A percentile compares a stretch with the other conserved stretches of the same genome.
Conservation (phyloP, 2,113 vertebrate genomes). For the Casuarius casuarius region DNA sequence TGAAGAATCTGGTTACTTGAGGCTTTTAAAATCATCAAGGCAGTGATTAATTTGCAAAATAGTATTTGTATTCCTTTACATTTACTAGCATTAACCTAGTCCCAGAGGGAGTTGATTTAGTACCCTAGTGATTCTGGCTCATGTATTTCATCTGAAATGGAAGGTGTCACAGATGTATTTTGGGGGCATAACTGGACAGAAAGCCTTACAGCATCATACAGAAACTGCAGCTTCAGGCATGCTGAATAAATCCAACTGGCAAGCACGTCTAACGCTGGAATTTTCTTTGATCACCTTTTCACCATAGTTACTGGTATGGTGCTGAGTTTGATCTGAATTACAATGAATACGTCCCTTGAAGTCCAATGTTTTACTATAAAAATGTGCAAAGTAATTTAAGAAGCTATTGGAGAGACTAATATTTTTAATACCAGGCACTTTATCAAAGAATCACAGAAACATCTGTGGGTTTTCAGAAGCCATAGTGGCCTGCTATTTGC, state of each 20-base stretch:
- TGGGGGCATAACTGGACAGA: background rate
- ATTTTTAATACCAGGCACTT: background rate
- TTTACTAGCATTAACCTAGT: background rate
- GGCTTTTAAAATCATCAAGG: background rate
- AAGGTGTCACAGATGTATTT: background rate
- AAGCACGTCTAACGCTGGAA: background rate
- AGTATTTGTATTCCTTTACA: background rate
- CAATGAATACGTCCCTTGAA: background rate
- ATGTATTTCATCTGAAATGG: background rate
- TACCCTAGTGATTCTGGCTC: background rate
- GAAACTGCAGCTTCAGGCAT: background rate
- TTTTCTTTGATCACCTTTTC: background rate
- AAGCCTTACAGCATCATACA: background rate
- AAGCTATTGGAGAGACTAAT: background rate
- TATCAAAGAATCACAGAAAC: fast-evolving
- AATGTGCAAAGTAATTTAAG: background rate
- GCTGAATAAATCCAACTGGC: background rate
- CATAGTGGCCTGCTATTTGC: background rate
- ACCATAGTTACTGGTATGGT: background rate
- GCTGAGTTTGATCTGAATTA: background rate
- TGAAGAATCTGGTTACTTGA: background rate
- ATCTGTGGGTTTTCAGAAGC: background rate
- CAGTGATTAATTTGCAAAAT: background rate
- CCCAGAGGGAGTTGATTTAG: background rate
- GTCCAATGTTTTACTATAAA: background rate